Conservation (phyloP, 2,888 invertebrate genomes). For the Aricia artaxerxes region DNA sequence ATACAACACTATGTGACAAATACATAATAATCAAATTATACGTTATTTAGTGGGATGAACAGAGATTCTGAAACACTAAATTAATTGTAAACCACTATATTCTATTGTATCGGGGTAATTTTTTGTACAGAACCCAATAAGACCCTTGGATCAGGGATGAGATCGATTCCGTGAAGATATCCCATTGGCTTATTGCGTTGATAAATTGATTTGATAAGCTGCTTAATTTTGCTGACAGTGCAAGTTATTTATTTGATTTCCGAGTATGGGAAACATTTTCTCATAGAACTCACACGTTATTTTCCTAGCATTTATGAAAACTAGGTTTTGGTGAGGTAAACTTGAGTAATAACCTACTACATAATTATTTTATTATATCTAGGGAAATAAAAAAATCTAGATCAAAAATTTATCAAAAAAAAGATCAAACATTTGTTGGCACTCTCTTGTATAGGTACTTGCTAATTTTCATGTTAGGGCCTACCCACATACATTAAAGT, state of each 20-base stretch:
- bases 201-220: conserved; percentile 14
- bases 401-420: no score
- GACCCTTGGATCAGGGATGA: not conserved
- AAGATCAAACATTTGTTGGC: no score
- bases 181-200: conserved; percentile 14
- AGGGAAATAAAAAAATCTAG: no score
- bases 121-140: conserved; percentile 7
- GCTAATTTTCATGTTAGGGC: no score
- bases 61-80: not conserved
- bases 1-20: not conserved
- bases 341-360: no score
- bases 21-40: not conserved
- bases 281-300: no score
- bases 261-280: no score
- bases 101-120: not conserved
- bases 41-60: not conserved
- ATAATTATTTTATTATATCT: no score
- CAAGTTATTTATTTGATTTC: not conserved
- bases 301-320: no score
- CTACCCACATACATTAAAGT: no score
- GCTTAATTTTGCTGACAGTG: not conserved
- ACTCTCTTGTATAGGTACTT: no score
- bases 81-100: not conserved
- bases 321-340: no score
- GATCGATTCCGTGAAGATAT: not conserved